Evolutionary conservation across 2,888 invertebrate species (phyloP), one percentile per base, ranked within the genome.

Genomic region (Minunthozetes semirufus): DNA sequence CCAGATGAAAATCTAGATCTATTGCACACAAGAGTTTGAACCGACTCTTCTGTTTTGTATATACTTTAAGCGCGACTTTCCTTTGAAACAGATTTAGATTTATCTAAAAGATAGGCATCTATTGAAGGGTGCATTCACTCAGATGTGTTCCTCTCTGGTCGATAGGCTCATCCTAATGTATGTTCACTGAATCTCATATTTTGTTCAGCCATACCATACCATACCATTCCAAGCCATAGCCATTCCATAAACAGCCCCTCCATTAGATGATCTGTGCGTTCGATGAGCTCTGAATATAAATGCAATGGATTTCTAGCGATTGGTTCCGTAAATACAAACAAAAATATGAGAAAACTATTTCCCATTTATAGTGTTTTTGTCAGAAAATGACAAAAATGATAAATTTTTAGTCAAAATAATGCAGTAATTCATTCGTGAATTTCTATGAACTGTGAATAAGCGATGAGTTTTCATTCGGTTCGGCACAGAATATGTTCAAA

Each of bases 401-500:
- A 61, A 29, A 29, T 61, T 27, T 61, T 61, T 13, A 61, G 61
- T 27, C 29, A 27, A 61, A 61, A 61, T 61, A 61, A 61, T 61
- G 25, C 27, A 29, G 22, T 22, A 29, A 22, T 61, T 61, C 61
- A 61, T 61, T 25, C 25, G 11, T 61, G 27, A 61, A 61, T 15
- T 27, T 15, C 33, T 15, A 15, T 25, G 61, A 61, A 13, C 27
- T 61, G 61, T 61, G 27, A 61, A 61, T 48, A 48, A 17, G n/a
- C 48, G 11, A 17, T 48, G 48, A 13, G 15, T 48, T 17, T 17
- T 11, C 13, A 48, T 17, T 53, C 5, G n/a, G 19, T 3, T n/a
- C 19, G 1, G 6, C 53, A 33, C 33, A 33, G 33, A 53, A 53
- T n/a, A 19, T 19, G 0, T 53, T 8, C 53, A n/a, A 53, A 8